Evolutionary conservation across 2,888 invertebrate genomes (phyloP), one percentile per base, ranked within the genome.

Genomic region (Alloplasta piceator): DNA sequence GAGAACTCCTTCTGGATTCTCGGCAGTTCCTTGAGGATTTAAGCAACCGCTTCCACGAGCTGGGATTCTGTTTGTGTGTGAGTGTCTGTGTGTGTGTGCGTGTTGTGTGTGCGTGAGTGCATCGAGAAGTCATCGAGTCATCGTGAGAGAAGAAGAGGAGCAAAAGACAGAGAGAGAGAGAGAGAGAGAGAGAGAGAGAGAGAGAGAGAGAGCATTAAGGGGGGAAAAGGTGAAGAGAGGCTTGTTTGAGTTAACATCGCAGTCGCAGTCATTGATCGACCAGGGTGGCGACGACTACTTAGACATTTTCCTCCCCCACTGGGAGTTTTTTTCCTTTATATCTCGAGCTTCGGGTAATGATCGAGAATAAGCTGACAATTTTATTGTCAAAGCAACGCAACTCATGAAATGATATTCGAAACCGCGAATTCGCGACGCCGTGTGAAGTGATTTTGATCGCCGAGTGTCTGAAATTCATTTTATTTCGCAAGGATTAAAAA

Each of bases 181-280:
- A 12, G 61, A 78, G 66, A 64, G 73, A 64, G 48, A 48, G 39
- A 60, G 61, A n/a, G 9, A 26, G 46, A 50, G 50, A 43, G 55
- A 43, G 7, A 36, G 36, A 16, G 43, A 10, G 16, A 64, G 55
- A 43, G 36, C 56, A 26, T 26, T 26, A 26, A 26, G 3, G 26
- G 26, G 26, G 26, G 26, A 26, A 26, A 26, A 26, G 26, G 26
- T 26, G 26, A 41, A 48, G 66, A 58, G 60, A 26, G 26, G 26
- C 26, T 3, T 26, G 3, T 26, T 26, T 48, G 56, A 80, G 76
- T 71, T 72, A 48, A 61, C 14, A 41, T 66, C 71, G 66, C 26
- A 43, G 80, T 72, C 70, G 52, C 81, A 81, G 81, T 81, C 81
- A 81, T 81, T 70, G 81, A 81, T 81, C 81, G 81, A 64, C 72